Percentiles rank a stretch among this genome's conserved stretches.
Evolutionary conservation across 2,888 invertebrate species (phyloP).

Genomic region (Atrina japonica): DNA sequence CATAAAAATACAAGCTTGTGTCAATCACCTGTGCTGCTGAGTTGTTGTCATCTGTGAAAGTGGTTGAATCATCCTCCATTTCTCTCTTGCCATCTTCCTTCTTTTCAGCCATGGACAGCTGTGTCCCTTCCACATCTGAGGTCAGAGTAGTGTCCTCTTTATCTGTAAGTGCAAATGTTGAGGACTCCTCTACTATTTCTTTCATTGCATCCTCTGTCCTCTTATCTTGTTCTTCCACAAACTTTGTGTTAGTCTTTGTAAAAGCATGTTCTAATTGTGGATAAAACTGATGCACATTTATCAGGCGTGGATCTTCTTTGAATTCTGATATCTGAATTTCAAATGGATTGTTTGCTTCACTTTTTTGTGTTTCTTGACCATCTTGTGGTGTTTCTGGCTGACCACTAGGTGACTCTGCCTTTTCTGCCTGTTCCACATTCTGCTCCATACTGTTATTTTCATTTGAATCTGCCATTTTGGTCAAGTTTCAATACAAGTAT

Average conservation of each 20-base stretch:
- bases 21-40: constrained; percentile 27
- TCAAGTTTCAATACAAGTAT: not conserved
- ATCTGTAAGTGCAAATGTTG: constrained; percentile 39
- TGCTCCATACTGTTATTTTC: not conserved
- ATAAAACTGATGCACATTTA: constrained; percentile 75
- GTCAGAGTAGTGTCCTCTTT: constrained; percentile 21
- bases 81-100: constrained; percentile 18
- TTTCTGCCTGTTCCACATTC: not conserved
- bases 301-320: constrained; percentile 48
- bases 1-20: no score
- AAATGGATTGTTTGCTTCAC: constrained; percentile 40
- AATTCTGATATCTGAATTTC: constrained; percentile 50
- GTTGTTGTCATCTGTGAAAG: no score
- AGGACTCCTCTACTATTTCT: constrained; percentile 49
- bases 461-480: constrained; percentile 13
- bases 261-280: constrained; percentile 69
- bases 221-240: constrained; percentile 48
- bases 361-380: not conserved
- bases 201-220: constrained; percentile 55
- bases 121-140: constrained; percentile 19
- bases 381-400: not conserved
- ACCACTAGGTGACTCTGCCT: not conserved
- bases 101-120: constrained; percentile 29
- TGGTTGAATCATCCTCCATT: constrained; percentile 23
- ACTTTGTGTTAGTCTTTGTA: constrained; percentile 50